Evolutionary conservation across 2,797 vertebrate species (phyloP).

Genomic region (Siniperca obscura): DNA sequence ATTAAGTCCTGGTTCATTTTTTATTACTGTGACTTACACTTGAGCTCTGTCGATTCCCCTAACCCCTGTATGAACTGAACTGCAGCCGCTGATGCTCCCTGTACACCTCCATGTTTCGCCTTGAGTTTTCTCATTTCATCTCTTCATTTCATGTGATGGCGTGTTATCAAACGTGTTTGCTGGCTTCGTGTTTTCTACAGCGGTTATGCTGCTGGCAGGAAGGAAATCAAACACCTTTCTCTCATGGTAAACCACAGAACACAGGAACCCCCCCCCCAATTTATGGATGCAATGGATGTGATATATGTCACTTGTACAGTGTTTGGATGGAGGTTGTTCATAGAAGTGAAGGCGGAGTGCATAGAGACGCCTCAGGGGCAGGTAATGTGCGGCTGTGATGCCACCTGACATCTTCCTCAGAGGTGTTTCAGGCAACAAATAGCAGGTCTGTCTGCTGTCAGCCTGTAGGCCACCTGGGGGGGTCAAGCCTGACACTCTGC

Average conservation of each 20-base stretch:
- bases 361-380: conserved; percentile 57
- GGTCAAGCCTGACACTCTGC: conserved; percentile 74
- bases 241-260: no score
- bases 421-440: conserved; percentile 80
- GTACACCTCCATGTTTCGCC: background rate
- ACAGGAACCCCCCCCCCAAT: no score
- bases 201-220: conserved; percentile 37
- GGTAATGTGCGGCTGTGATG: conserved; percentile 68
- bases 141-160: conserved; percentile 21
- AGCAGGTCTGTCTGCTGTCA: conserved; percentile 83
- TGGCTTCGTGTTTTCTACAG: conserved; percentile 48
- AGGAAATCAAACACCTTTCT: conserved; percentile 36
- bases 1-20: conserved; percentile 59
- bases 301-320: conserved; percentile 35
- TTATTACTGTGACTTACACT: conserved; percentile 53
- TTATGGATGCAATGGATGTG: conserved; percentile 1
- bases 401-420: conserved; percentile 79
- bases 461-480: conserved; percentile 73
- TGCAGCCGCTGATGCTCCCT: conserved; percentile 14
- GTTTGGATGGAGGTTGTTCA: conserved; percentile 62
- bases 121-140: conserved; percentile 11
- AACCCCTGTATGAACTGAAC: conserved; percentile 39
- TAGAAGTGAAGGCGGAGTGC: conserved; percentile 59
- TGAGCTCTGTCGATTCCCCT: conserved; percentile 25
- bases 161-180: conserved; percentile 46